A percentile compares a stretch with the other conserved stretches of the same genome.
Evolutionary conservation across 2,888 invertebrate genomes (phyloP).

Genomic region (Schrankia costaestrigalis): DNA sequence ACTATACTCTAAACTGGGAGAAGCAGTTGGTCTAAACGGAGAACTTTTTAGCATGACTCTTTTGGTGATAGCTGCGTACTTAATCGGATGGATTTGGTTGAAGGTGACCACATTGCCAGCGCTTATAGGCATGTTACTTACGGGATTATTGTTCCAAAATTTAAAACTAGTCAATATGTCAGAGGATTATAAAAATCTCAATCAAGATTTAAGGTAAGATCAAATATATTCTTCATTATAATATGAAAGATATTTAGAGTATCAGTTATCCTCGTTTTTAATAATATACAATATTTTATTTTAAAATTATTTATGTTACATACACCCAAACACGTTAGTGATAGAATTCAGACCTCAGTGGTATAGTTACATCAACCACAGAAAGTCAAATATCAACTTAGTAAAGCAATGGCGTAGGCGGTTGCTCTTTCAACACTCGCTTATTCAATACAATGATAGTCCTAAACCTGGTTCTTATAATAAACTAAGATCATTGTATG

Average conservation of each 20-base stretch:
- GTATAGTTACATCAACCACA: too few species aligned
- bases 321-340: too few species aligned
- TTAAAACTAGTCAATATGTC: conserved; percentile 82
- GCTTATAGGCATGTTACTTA: conserved; percentile 87
- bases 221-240: background rate
- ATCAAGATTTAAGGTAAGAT: conserved; percentile 82
- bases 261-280: too few species aligned
- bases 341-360: too few species aligned
- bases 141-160: conserved; percentile 86
- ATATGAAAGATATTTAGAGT: background rate
- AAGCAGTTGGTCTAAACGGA: conserved; percentile 83
- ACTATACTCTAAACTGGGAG: conserved; percentile 83
- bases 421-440: too few species aligned
- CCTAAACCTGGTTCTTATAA: too few species aligned
- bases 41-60: conserved; percentile 84
- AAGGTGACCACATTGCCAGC: conserved; percentile 86
- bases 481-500: too few species aligned
- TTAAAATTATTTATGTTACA: too few species aligned
- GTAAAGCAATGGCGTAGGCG: too few species aligned
- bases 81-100: conserved; percentile 85
- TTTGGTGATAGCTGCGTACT: conserved; percentile 84
- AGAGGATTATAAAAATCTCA: conserved; percentile 81
- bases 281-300: too few species aligned
- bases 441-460: too few species aligned
- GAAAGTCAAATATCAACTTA: too few species aligned